A percentile compares a stretch with the other conserved stretches of the same genome.
These are phyloP conservation scores for Entomobrya multifasciata DNA, from an alignment of 2,888 invertebrate species.

Conservation along the genomic window DNA sequence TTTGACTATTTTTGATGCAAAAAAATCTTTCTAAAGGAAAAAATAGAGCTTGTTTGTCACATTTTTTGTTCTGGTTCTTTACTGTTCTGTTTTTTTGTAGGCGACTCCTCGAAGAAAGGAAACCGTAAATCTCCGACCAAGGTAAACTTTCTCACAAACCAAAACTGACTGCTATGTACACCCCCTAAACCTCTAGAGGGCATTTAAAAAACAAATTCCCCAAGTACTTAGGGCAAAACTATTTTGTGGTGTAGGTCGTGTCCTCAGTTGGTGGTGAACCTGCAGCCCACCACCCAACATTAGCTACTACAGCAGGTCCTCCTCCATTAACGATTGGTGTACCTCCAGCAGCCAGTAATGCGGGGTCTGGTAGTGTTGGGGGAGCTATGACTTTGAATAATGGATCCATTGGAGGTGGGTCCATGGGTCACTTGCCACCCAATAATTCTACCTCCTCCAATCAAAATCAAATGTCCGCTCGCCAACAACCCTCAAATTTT, in stretches of 20 bases:
- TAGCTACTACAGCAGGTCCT: slow-evolving; percentile 46
- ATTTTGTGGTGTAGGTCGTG: slow-evolving; percentile 61
- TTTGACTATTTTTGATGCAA: background rate
- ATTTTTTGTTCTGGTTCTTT: slow-evolving; percentile 25
- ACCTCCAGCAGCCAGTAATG: background rate
- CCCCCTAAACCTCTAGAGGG: background rate
- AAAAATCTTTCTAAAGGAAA: background rate
- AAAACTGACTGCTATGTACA: background rate
- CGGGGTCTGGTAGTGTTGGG: slow-evolving; percentile 14
- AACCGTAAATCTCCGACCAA: slow-evolving; percentile 79
- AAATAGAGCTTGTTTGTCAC: slow-evolving; percentile 32
- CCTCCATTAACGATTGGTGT: slow-evolving; percentile 34
- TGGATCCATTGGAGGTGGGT: slow-evolving; percentile 63
- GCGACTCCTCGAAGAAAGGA: slow-evolving; percentile 78
- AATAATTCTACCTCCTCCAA: background rate
- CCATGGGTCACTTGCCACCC: background rate
- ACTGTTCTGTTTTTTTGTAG: slow-evolving; percentile 74
- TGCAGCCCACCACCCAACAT: slow-evolving; percentile 12
- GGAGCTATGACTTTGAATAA: slow-evolving; percentile 70
- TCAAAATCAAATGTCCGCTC: slow-evolving; percentile 12
- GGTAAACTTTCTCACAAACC: slow-evolving; percentile 68
- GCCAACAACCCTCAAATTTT: slow-evolving; percentile 32
- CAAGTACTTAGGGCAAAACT: background rate
- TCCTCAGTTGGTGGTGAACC: slow-evolving; percentile 55
- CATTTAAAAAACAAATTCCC: background rate